Evolutionary conservation across 2,797 vertebrate species (phyloP).

Genomic region (Gymnopithys bicolor): DNA sequence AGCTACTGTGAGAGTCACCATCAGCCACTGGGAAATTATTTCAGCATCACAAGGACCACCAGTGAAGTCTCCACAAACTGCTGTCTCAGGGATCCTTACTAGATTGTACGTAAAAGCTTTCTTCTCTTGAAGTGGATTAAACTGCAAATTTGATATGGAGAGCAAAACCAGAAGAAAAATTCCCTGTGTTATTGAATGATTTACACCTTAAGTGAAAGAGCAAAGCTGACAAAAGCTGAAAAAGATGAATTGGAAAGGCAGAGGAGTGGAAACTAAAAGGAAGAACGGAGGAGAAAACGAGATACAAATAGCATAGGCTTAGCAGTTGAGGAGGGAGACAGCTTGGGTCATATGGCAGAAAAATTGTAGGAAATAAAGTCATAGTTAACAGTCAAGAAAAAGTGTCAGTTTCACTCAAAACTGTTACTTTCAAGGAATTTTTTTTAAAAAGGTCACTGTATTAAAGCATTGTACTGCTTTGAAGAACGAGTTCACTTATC

Average conservation of each 20-base stretch:
- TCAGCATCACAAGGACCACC: neutral
- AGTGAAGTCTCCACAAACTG: neutral
- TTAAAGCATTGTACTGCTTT: neutral
- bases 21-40: neutral
- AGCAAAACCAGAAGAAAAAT: neutral
- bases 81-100: neutral
- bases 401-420: neutral
- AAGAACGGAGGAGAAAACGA: neutral
- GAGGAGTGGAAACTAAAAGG: neutral
- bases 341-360: neutral
- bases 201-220: neutral
- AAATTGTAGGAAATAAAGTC: neutral
- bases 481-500: neutral
- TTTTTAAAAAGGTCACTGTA: neutral
- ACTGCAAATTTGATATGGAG: neutral
- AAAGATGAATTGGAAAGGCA: neutral
- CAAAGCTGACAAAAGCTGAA: neutral
- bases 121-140: neutral
- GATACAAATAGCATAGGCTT: neutral
- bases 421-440: neutral
- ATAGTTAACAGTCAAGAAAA: neutral
- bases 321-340: neutral
- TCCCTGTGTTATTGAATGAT: neutral
- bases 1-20: neutral
- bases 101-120: neutral